Percentiles rank a stretch among this genome's conserved stretches.
These are phyloP conservation scores for Peromyscus maniculatus DNA, from an alignment of 2,113 vertebrate genomes.

Conservation along the genomic window DNA sequence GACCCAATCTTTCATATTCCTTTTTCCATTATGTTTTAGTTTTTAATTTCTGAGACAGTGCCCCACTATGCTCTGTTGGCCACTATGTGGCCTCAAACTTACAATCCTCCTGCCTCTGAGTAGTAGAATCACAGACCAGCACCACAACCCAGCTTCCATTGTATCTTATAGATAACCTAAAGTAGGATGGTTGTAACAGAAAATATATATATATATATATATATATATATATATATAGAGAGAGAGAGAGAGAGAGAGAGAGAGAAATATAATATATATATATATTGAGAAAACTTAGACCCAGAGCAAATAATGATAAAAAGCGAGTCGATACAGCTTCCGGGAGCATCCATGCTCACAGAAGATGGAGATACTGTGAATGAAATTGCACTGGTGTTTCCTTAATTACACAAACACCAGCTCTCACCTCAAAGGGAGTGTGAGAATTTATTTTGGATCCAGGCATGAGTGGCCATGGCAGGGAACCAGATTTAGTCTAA, in stretches of 20 bases:
- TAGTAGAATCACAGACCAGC: background rate
- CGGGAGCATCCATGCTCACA: background rate
- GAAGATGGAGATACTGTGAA: background rate
- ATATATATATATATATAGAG: too few species aligned
- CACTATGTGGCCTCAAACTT: background rate
- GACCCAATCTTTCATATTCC: background rate
- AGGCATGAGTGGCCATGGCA: background rate
- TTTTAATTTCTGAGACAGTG: background rate
- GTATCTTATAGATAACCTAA: background rate
- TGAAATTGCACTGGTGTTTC: background rate
- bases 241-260: background rate
- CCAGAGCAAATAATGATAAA: background rate
- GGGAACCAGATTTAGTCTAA: background rate
- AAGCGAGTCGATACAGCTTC: background rate
- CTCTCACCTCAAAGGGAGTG: background rate
- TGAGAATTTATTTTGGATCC: background rate
- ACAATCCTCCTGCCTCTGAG: background rate
- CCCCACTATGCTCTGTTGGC: background rate
- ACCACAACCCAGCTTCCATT: background rate
- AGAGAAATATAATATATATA: background rate
- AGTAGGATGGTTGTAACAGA: background rate
- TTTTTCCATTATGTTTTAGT: background rate
- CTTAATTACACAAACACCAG: background rate
- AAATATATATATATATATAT: too few species aligned
- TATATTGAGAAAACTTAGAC: background rate